Base-by-base conservation (phyloP, 2,113 vertebrate species). In the Amphiprion ocellaris region DNA sequence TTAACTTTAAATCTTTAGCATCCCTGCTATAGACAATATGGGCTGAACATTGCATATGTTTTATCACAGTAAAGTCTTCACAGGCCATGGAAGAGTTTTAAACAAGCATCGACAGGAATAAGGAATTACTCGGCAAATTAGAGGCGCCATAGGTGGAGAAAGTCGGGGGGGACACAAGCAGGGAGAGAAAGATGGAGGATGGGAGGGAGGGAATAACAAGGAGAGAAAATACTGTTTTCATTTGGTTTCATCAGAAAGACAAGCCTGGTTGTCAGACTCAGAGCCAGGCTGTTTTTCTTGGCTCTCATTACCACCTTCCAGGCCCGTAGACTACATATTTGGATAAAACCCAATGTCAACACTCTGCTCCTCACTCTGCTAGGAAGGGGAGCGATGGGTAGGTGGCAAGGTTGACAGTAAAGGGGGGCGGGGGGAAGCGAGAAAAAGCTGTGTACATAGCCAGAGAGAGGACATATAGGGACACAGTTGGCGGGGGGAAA, bases 241-340 rank as follows among this genome's bases (percentile, higher is more conserved):
- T 89, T 92, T 77, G 73, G 90, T 91, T 92, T 92, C 87, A 79
- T 93, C 85, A 87, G 87, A 83, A 79, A 90, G 89, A 90, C 86
- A 79, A 85, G 89, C 67, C 84, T 87, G 87, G 86, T 84, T 88
- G 91, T 93, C 90, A 81, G 87, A 92, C 79, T 82, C 74, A 2
- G 69, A 87, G 83, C 84, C 85, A 85, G 90, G 83, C 88, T 93
- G 92, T 93, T 94, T 92, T 92, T 92, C 91, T 94, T 94, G 93
- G 93, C 93, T 91, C 74, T 79, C 79, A 83, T 83, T 81, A 86
- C 85, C 81, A 86, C 84, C 89, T 87, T 88, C 80, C 89, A 90
- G 92, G 77, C 82, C 84, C 54, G 72, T 89, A 88, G 92, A 92
- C 89, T 88, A 88, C 85, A 92, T 91, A 90, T 90, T 90, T 94